Conservation (phyloP, 1,140 invertebrate genomes). For the Panagrolaimus sp. region DNA sequence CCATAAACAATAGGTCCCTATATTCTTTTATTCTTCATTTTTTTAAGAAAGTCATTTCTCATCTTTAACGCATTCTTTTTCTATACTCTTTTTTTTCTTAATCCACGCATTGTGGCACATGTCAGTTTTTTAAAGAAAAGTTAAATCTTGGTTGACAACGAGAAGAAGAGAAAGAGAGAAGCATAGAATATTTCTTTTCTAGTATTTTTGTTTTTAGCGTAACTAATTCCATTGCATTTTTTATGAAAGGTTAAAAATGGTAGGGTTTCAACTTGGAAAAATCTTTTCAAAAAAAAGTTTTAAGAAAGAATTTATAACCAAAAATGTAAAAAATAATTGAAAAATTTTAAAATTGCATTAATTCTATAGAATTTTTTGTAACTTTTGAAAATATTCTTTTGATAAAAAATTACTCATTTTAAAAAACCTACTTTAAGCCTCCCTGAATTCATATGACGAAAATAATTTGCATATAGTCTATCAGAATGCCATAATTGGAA, state of each 20-base stretch:
- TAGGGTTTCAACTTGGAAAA: too few species aligned
- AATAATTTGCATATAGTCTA: constrained; percentile 32
- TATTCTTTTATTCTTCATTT: too few species aligned
- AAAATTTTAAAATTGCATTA: too few species aligned
- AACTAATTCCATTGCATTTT: constrained; percentile 12
- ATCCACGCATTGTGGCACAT: constrained; percentile 12
- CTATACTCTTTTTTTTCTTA: neutral
- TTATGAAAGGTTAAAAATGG: neutral
- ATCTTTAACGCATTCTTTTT: constrained; percentile 11
- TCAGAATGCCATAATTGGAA: constrained; percentile 39
- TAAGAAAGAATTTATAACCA: too few species aligned
- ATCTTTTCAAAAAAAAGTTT: too few species aligned
- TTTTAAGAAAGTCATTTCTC: neutral
- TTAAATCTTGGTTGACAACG: constrained; percentile 13
- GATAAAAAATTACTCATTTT: constrained; percentile 19
- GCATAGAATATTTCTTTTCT: neutral
- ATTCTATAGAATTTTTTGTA: neutral
- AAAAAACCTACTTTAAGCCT: constrained; percentile 30
- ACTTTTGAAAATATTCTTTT: constrained; percentile 14
- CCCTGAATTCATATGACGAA: constrained; percentile 43
- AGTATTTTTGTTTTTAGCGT: neutral
- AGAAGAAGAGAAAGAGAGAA: neutral
- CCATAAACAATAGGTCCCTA: too few species aligned
- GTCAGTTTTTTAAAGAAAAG: neutral
- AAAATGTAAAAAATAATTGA: too few species aligned